These are phyloP conservation scores for Habroteleia sp. DNA, from an alignment of 2,888 invertebrate species.

Conservation along the genomic window DNA sequence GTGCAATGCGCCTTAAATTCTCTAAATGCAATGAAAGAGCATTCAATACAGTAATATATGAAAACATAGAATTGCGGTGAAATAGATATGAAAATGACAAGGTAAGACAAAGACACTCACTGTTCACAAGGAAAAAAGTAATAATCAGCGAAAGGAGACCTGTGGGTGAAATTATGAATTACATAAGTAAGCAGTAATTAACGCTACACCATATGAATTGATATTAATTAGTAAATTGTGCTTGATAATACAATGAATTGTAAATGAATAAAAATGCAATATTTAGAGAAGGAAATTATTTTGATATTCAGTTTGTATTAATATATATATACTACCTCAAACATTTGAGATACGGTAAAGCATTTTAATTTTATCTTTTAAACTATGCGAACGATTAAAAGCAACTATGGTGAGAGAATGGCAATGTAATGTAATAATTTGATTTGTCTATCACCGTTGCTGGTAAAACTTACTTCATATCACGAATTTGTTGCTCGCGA, in stretches of 20 bases:
- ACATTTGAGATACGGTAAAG: too few relatives aligned
- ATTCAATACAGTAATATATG: too few relatives aligned
- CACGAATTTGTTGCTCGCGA: constrained; percentile 88
- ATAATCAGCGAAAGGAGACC: constrained; percentile 83
- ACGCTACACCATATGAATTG: not conserved
- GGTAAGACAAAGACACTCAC: constrained; percentile 81
- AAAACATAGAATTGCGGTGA: not conserved
- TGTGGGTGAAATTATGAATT: constrained; percentile 76
- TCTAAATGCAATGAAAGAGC: too few relatives aligned
- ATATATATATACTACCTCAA: too few relatives aligned
- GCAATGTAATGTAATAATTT: too few relatives aligned
- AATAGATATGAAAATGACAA: constrained; percentile 2
- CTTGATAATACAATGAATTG: too few relatives aligned
- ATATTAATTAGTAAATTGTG: too few relatives aligned
- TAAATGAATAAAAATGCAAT: too few relatives aligned
- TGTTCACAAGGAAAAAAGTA: constrained; percentile 84
- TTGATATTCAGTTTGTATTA: too few relatives aligned
- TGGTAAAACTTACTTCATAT: constrained; percentile 90
- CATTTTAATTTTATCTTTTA: not conserved
- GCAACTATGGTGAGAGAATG: not conserved
- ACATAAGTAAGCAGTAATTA: constrained; percentile 41
- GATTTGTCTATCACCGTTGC: too few relatives aligned
- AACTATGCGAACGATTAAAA: not conserved
- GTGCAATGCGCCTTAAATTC: too few relatives aligned
- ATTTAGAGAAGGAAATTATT: too few relatives aligned